Evolutionary conservation across 2,113 vertebrate species (phyloP), one percentile per base, ranked within the genome.

Genomic region (Geococcyx californianus): DNA sequence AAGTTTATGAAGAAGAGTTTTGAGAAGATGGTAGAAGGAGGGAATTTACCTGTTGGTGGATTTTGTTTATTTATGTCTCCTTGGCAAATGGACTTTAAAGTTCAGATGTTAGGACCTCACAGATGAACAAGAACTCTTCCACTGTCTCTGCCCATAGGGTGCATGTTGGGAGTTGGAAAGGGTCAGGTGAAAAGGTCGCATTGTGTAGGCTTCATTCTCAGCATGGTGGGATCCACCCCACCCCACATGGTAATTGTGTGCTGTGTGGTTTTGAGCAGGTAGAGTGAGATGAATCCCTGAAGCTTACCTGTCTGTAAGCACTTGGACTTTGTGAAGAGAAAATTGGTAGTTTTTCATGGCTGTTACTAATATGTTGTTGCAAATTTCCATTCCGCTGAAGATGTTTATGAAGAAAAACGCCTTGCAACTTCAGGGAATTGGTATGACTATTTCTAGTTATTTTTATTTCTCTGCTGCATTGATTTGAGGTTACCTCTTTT

Each of bases 41-140:
- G 1, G 11, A 60, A 17, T 1, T 33, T 42, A 16, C 3, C n/a
- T 54, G 2, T 3, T 13, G 19, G 7, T 68, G 44, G 4, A 3
- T 55, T 84, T 70, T 55, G 36, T 47, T 49, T 66, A 10, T 29
- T 33, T 15, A 6, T 34, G 15, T n/a, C 19, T 9, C 14, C 1
- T 2, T 31, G 36, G 9, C 7, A 72, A 72, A 34, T 0, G 2
- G 9, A 2, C 11, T 34, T 84, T 56, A 3, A 49, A 26, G 3
- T 3, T 60, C 17, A 38, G 36, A 6, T 4, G 55, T 73, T 20
- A 16, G 36, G 24, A 56, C 4, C 9, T 5, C 19, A 19, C 3
- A n/a, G 29, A 1, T 21, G 11, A 81, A 29, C 44, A 66, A 40
- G 6, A 7, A 17, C 40, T 52, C 15, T 54, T 80, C 18, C 25